These are phyloP conservation scores for Hippotragus niger DNA, from an alignment of 2,113 vertebrate species.

Conservation along the genomic window DNA sequence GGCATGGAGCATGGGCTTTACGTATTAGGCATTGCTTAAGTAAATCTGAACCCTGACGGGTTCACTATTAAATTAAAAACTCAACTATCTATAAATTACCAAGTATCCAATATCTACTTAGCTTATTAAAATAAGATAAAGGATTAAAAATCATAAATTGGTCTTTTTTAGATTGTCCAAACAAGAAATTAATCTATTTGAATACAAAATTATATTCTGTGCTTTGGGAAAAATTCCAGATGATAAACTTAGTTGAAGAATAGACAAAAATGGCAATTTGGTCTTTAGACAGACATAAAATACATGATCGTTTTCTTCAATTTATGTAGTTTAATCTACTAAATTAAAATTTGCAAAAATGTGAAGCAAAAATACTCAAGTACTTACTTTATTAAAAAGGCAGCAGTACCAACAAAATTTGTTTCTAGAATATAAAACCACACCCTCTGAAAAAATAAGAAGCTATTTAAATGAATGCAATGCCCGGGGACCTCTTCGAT, in stretches of 20 bases:
- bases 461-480: constrained; percentile 25
- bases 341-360: neutral
- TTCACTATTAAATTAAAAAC: constrained; percentile 39
- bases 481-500: neutral
- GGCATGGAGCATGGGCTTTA: neutral
- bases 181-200: constrained; percentile 30
- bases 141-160: constrained; percentile 32
- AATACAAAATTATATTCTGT: constrained; percentile 48
- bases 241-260: constrained; percentile 61
- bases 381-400: constrained; percentile 37
- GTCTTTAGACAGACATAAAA: constrained; percentile 34
- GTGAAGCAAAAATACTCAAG: constrained; percentile 15
- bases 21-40: neutral
- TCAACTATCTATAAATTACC: constrained; percentile 39
- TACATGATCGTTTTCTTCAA: constrained; percentile 22
- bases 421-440: neutral
- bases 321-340: constrained; percentile 25
- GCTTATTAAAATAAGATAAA: constrained; percentile 37
- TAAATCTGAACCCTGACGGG: constrained; percentile 1
- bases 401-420: neutral
- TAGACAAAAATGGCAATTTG: constrained; percentile 28
- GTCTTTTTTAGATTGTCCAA: constrained; percentile 1
- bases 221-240: constrained; percentile 50
- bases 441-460: neutral
- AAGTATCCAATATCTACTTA: constrained; percentile 39